Conservation (phyloP, 2,888 invertebrate species). For the Lasioglossum calceatum region DNA sequence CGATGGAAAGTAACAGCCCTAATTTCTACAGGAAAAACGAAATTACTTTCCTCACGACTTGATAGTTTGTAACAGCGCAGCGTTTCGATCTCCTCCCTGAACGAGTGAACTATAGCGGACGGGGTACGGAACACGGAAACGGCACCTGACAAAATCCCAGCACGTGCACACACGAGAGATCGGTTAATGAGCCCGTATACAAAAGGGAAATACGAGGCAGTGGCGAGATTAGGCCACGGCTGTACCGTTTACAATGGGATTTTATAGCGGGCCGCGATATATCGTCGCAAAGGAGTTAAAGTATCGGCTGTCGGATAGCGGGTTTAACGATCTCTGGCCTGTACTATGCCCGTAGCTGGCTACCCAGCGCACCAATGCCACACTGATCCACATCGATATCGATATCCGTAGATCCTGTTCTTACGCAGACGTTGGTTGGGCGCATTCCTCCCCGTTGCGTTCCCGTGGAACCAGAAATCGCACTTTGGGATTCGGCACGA, state of each 20-base stretch:
- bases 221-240: constrained; percentile 29
- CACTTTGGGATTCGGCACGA: constrained; percentile 18
- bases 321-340: constrained; percentile 65
- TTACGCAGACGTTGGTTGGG: constrained; percentile 40
- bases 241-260: constrained; percentile 56
- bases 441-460: constrained; percentile 12
- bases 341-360: constrained; percentile 42
- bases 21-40: too few species aligned
- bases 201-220: constrained; percentile 48
- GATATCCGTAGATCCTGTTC: constrained; percentile 75
- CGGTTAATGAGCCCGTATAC: constrained; percentile 42
- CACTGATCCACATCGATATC: constrained; percentile 77
- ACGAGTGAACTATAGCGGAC: constrained; percentile 14
- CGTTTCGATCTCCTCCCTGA: neutral
- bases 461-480: constrained; percentile 25
- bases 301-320: constrained; percentile 51
- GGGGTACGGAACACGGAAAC: neutral
- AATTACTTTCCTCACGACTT: too few species aligned
- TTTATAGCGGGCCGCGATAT: constrained; percentile 53
- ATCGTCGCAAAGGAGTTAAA: constrained; percentile 53
- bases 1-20: too few species aligned
- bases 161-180: constrained; percentile 8
- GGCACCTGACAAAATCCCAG: constrained; percentile 37
- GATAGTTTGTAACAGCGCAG: neutral
- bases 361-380: constrained; percentile 73